Percentiles rank a stretch among this genome's conserved stretches.
Conservation (phyloP, 2,113 vertebrate genomes). For the Dromas ardeola region DNA sequence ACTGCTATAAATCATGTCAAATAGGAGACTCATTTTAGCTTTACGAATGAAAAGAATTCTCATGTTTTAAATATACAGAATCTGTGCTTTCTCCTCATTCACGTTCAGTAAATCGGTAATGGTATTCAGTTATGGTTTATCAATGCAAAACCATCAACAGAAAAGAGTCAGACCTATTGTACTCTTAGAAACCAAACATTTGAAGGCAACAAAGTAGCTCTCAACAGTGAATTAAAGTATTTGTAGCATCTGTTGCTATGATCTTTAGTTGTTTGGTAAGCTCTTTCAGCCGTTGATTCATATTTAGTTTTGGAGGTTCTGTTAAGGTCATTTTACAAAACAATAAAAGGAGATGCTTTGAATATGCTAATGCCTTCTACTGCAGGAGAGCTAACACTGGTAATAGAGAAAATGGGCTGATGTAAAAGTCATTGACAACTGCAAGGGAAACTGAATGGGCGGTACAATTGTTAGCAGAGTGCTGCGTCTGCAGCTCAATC, state of each 20-base stretch:
- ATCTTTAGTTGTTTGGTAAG: background rate
- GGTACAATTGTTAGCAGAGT: background rate
- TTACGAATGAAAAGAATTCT: background rate
- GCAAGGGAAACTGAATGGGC: background rate
- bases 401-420: background rate
- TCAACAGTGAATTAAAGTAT: background rate
- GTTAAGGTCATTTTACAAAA: background rate
- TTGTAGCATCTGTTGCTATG: background rate
- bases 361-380: conserved; percentile 8
- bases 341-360: background rate
- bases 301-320: background rate
- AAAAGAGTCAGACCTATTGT: background rate
- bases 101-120: background rate
- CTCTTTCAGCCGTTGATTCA: background rate
- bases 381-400: background rate
- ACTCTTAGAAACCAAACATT: background rate
- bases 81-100: background rate
- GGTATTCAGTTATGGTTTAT: background rate
- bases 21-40: conserved; percentile 6
- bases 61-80: background rate
- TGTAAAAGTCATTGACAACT: background rate
- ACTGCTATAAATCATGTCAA: conserved; percentile 65
- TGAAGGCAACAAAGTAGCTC: background rate
- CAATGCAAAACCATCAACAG: background rate
- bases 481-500: background rate